These are phyloP conservation scores for Zosterops borbonicus DNA, from an alignment of 2,113 vertebrate species.

Conservation along the genomic window DNA sequence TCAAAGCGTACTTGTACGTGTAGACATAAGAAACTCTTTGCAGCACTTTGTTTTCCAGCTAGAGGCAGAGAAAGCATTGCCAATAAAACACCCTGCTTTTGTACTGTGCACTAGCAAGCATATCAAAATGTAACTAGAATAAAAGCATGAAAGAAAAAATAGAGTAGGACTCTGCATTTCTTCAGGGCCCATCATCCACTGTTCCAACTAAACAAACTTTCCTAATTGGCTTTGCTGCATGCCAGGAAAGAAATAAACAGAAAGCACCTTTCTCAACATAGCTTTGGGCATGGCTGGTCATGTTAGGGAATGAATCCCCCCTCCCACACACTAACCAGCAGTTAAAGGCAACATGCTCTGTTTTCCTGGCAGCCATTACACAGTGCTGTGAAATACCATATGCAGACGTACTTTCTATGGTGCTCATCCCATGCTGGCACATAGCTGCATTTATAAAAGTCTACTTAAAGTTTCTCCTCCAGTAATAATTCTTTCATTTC, in stretches of 20 bases:
- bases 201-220: not conserved
- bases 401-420: not conserved
- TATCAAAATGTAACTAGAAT: not conserved
- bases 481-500: not conserved
- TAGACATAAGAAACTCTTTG: not conserved
- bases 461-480: not conserved
- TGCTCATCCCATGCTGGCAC: not conserved
- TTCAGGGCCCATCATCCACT: not conserved
- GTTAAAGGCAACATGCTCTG: not conserved
- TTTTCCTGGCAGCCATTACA: not conserved
- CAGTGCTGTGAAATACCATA: not conserved
- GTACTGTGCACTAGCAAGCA: not conserved
- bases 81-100: not conserved
- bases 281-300: not conserved
- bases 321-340: not conserved
- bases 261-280: not conserved
- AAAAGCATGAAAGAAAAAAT: not conserved
- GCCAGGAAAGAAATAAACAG: not conserved
- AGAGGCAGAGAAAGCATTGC: not conserved
- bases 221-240: not conserved
- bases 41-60: not conserved
- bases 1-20: not conserved
- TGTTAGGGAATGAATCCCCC: not conserved
- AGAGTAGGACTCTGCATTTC: not conserved
- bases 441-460: not conserved